Conservation (phyloP, 2,888 invertebrate genomes). For the Drosophila niveifrons region DNA sequence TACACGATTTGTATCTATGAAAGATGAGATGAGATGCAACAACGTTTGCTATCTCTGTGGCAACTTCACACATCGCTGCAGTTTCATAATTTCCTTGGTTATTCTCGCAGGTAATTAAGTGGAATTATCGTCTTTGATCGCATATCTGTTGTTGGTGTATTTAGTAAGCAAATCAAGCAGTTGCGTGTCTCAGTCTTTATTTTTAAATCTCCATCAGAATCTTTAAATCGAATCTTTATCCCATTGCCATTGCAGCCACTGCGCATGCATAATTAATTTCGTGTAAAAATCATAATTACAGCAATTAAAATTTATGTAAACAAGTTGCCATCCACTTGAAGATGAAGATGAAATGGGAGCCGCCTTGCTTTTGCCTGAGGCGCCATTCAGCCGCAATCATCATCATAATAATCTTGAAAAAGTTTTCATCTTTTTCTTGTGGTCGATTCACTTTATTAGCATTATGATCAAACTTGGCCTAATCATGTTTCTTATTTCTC, state of each 20-base stretch:
- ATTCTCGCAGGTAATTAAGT: slow-evolving; percentile 51
- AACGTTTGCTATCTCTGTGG: slow-evolving; percentile 36
- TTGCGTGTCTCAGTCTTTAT: slow-evolving; percentile 37
- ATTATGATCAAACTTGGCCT: slow-evolving; percentile 46
- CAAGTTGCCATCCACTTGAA: slow-evolving; percentile 55
- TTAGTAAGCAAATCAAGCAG: slow-evolving; percentile 32
- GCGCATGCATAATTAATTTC: slow-evolving; percentile 75
- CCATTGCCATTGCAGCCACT: slow-evolving; percentile 44
- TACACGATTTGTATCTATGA: slow-evolving; percentile 53
- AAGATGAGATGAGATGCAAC: slow-evolving; percentile 36
- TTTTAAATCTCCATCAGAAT: slow-evolving; percentile 3
- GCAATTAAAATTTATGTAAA: slow-evolving; percentile 77
- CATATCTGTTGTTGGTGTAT: slow-evolving; percentile 29
- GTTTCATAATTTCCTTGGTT: slow-evolving; percentile 60
- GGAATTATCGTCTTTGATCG: slow-evolving; percentile 25
- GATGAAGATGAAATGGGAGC: too few species aligned
- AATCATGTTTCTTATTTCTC: slow-evolving; percentile 30
- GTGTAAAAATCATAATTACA: slow-evolving; percentile 78
- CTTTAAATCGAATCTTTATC: slow-evolving; percentile 19
- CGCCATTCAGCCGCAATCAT: slow-evolving; percentile 61
- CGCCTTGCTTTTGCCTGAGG: slow-evolving; percentile 30
- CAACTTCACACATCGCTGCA: slow-evolving; percentile 54
- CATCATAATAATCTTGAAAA: slow-evolving; percentile 57
- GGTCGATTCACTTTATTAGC: slow-evolving; percentile 56
- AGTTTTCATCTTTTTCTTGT: slow-evolving; percentile 43